A percentile compares a stretch with the other conserved stretches of the same genome.
Evolutionary conservation across 2,888 invertebrate genomes (phyloP).

Genomic region (Prenolepis imparis): DNA sequence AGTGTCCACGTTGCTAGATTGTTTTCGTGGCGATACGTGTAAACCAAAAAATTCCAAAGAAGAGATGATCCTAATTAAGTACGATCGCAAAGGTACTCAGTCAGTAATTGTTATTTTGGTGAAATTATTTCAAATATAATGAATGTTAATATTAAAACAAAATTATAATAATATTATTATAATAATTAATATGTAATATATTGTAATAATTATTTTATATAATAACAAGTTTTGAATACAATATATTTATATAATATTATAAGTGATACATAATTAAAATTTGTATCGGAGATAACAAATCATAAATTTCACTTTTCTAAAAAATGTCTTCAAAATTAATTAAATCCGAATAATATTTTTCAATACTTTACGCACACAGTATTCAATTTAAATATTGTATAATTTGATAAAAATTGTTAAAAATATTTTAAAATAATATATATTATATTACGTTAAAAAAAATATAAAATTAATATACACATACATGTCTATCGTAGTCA

Average conservation of each 20-base stretch:
- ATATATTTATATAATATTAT: neutral
- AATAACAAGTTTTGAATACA: neutral
- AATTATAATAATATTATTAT: neutral
- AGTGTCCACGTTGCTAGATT: conserved; percentile 33
- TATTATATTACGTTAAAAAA: neutral
- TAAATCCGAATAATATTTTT: neutral
- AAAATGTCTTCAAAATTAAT: neutral
- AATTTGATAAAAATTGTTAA: no score
- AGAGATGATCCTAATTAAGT: conserved; percentile 43
- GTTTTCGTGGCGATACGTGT: conserved; percentile 50
- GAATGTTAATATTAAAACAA: neutral
- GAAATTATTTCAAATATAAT: neutral
- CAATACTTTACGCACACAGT: no score
- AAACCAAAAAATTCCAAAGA: conserved; percentile 44
- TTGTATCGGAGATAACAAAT: neutral
- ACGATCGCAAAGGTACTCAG: conserved; percentile 53
- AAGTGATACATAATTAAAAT: neutral
- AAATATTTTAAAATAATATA: neutral
- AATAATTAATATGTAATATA: neutral
- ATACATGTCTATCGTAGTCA: conserved; percentile 36
- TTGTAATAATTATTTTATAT: neutral
- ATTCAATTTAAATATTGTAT: no score
- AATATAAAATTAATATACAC: neutral
- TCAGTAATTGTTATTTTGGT: neutral
- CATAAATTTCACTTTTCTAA: neutral